These are phyloP conservation scores for Bombus superbus DNA, from an alignment of 1,140 invertebrate genomes.

Conservation along the genomic window DNA sequence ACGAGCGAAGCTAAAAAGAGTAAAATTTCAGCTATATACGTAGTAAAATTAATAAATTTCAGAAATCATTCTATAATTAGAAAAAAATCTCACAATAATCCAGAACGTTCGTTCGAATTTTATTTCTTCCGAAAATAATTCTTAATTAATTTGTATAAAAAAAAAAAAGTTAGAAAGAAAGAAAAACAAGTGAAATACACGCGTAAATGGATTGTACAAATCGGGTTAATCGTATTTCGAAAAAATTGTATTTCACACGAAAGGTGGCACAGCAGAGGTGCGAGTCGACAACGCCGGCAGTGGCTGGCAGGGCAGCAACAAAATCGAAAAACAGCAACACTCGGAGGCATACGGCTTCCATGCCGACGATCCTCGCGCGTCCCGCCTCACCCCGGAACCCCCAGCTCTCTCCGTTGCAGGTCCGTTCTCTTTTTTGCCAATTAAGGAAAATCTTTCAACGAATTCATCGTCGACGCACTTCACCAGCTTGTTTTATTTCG, in stretches of 20 bases:
- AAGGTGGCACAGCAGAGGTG: slow-evolving; percentile 79
- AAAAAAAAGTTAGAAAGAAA: neutral
- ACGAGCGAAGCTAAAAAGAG: neutral
- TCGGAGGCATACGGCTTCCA: slow-evolving; percentile 73
- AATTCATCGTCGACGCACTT: neutral
- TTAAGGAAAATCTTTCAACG: slow-evolving; percentile 7
- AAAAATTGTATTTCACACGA: slow-evolving; percentile 69
- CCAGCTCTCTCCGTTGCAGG: slow-evolving; percentile 85
- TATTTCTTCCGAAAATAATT: neutral
- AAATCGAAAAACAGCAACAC: slow-evolving; percentile 77
- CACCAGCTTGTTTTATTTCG: neutral
- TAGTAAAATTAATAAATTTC: neutral
- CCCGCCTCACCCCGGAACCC: slow-evolving; percentile 83
- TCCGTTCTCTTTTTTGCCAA: slow-evolving; percentile 67
- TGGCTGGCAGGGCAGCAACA: slow-evolving; percentile 76
- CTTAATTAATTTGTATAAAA: neutral
- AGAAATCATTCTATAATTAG: neutral
- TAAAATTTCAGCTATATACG: neutral
- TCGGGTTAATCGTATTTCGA: slow-evolving; percentile 69
- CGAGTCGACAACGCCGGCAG: slow-evolving; percentile 73
- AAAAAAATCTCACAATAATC: neutral
- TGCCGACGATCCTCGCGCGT: slow-evolving; percentile 72
- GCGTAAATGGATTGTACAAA: neutral
- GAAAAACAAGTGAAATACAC: neutral
- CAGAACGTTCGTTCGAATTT: neutral